Conservation (phyloP, 2,113 vertebrate species). For the Mastomys natalensis region DNA sequence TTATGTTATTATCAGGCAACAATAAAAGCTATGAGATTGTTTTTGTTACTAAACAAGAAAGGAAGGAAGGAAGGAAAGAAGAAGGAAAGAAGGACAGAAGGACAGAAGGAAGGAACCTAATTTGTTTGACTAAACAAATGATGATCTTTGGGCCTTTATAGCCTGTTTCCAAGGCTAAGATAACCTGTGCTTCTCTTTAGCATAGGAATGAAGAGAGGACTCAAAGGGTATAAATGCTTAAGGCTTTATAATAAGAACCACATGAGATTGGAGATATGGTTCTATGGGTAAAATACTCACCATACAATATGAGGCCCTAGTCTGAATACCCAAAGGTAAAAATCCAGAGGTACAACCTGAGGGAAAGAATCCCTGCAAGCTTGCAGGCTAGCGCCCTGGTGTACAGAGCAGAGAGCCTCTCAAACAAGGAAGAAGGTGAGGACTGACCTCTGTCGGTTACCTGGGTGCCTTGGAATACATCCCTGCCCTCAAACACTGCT, state of each 20-base stretch:
- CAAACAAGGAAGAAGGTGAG: neutral
- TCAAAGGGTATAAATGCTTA: neutral
- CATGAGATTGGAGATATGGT: neutral
- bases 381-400: neutral
- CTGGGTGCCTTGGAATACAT: neutral
- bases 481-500: neutral
- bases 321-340: too few relatives aligned
- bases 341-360: too few relatives aligned
- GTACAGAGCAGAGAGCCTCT: neutral
- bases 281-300: neutral
- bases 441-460: neutral
- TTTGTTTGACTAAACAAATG: neutral
- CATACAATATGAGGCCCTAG: neutral
- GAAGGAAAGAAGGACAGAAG: fast-evolving
- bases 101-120: neutral
- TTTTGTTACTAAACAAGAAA: neutral
- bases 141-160: neutral
- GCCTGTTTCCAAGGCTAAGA: neutral
- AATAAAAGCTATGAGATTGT: neutral
- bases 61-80: fast-evolving
- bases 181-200: neutral
- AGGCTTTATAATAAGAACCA: neutral
- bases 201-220: neutral
- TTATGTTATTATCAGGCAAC: neutral
- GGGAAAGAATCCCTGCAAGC: too few relatives aligned